Evolutionary conservation across 1,140 invertebrate genomes (phyloP).

Genomic region (Drosophila kohkoa): DNA sequence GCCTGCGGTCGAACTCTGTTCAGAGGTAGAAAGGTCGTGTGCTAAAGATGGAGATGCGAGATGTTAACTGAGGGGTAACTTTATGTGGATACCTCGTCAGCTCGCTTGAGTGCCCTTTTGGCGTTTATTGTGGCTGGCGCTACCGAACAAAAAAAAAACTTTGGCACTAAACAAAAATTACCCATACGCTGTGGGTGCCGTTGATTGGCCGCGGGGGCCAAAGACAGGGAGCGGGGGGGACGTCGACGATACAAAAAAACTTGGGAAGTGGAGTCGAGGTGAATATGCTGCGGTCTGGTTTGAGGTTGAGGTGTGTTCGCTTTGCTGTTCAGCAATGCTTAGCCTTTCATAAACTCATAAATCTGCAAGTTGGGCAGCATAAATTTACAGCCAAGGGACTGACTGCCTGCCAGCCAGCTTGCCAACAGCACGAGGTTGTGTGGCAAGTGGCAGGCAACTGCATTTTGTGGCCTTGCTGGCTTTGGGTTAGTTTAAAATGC

Average conservation of each 20-base stretch:
- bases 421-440: not conserved
- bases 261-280: conserved; percentile 11
- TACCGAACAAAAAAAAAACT: conserved; percentile 50
- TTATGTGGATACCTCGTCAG: conserved; percentile 49
- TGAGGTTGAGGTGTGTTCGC: conserved; percentile 17
- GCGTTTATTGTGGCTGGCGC: conserved; percentile 67
- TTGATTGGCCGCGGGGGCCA: conserved; percentile 53
- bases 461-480: conserved; percentile 40
- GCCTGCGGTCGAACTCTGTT: conserved; percentile 39
- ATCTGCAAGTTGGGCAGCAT: conserved; percentile 71
- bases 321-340: conserved; percentile 32
- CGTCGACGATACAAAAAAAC: conserved; percentile 2
- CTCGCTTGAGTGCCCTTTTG: conserved; percentile 69
- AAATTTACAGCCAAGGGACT: conserved; percentile 44
- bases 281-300: conserved; percentile 1
- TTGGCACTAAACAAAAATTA: conserved; percentile 77
- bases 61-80: conserved; percentile 6
- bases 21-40: not conserved
- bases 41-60: not conserved
- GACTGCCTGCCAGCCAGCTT: not conserved
- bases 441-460: conserved; percentile 20
- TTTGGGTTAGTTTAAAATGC: conserved; percentile 66
- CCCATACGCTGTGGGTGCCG: conserved; percentile 72
- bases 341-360: conserved; percentile 70
- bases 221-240: not conserved